A percentile compares a stretch with the other conserved stretches of the same genome.
phyloP scores from a whole-genome alignment of 2,888 invertebrate genomes.

The Sesia bembeciformis region DNA sequence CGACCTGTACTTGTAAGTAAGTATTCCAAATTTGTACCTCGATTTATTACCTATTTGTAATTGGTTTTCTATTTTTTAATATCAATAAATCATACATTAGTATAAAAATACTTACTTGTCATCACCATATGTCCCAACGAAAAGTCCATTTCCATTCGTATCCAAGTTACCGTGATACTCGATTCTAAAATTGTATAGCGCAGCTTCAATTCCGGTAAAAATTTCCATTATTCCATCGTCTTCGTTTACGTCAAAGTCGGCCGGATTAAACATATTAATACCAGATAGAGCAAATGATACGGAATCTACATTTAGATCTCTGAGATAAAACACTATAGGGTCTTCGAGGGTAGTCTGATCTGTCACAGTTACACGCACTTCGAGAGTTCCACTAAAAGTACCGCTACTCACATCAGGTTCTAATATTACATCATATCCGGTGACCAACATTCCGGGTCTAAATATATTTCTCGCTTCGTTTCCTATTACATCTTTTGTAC shows the following conservation, averaged over 20 bases:
- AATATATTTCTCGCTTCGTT: constrained; percentile 7
- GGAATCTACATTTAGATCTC: constrained; percentile 22
- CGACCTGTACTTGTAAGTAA: too few relatives aligned
- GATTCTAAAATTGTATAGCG: constrained; percentile 27
- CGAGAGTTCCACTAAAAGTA: constrained; percentile 27
- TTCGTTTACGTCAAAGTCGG: constrained; percentile 14
- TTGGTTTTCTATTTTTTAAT: too few relatives aligned
- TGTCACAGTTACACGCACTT: constrained; percentile 22
- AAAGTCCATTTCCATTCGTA: constrained; percentile 24
- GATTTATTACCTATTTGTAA: too few relatives aligned
- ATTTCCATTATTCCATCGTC: constrained; percentile 32
- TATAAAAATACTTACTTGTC: constrained; percentile 23
- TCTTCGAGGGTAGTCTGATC: constrained; percentile 24
- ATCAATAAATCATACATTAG: not conserved
- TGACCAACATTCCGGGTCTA: constrained; percentile 34
- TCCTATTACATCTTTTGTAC: not conserved
- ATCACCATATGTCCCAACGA: constrained; percentile 20
- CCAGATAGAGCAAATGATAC: constrained; percentile 25
- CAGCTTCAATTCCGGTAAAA: constrained; percentile 16
- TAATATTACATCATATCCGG: constrained; percentile 27
- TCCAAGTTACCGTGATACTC: constrained; percentile 27
- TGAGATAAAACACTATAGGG: constrained; percentile 23
- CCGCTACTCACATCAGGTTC: constrained; percentile 18
- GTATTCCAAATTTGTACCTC: too few relatives aligned
- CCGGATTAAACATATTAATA: constrained; percentile 11